Evolutionary conservation across 30 jellyfish, hydroid and myxozoan species (phyloP).

Genomic region (Turritopsis dohrnii): DNA sequence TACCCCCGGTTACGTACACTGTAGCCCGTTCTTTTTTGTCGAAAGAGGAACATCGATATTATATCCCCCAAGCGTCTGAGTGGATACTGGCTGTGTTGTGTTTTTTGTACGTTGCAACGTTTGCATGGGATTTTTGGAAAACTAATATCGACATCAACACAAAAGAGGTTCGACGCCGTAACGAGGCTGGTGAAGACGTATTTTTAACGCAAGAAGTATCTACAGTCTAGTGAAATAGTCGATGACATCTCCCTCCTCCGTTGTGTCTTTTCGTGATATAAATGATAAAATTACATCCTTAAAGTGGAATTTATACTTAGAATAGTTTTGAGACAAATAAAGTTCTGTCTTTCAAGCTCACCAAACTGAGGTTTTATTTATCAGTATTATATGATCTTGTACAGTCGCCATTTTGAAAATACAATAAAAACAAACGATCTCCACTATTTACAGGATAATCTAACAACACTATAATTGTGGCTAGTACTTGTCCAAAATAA

Average conservation of each 20-base stretch:
- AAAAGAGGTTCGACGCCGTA: neutral
- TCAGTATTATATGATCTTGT: too few relatives aligned
- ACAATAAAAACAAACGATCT: too few relatives aligned
- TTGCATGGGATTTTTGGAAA: slow-evolving; percentile 17
- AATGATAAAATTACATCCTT: too few relatives aligned
- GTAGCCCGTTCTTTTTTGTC: neutral
- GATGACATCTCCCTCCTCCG: neutral
- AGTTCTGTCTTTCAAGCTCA: too few relatives aligned
- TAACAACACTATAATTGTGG: too few relatives aligned
- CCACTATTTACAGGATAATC: too few relatives aligned
- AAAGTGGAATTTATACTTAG: too few relatives aligned
- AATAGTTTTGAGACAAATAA: too few relatives aligned
- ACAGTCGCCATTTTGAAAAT: too few relatives aligned
- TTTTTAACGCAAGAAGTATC: neutral
- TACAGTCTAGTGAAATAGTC: neutral
- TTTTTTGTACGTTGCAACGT: neutral
- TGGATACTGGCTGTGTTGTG: neutral
- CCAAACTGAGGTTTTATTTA: too few relatives aligned
- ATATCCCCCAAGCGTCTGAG: slow-evolving; percentile 14
- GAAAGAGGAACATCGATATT: slow-evolving; percentile 6
- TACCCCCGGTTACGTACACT: neutral
- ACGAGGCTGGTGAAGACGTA: neutral
- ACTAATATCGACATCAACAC: neutral
- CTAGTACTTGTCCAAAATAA: too few relatives aligned
- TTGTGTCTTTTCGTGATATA: too few relatives aligned